Evolutionary conservation across 2,888 invertebrate species (phyloP).

Genomic region (Bibio marci): DNA sequence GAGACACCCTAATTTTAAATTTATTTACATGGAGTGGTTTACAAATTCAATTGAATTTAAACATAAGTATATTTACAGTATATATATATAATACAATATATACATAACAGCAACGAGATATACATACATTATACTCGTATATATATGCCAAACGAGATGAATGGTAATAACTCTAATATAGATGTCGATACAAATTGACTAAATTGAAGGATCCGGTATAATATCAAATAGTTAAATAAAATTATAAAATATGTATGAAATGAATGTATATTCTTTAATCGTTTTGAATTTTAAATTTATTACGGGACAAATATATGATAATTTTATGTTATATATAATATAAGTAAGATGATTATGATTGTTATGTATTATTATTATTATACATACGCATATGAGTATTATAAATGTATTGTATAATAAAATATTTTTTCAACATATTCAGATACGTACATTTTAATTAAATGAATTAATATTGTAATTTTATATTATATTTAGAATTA

Average conservation of each 20-base stretch:
- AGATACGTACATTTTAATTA: too few relatives aligned
- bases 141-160: not conserved
- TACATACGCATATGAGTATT: too few relatives aligned
- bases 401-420: too few relatives aligned
- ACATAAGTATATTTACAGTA: not conserved
- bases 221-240: too few relatives aligned
- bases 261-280: not conserved
- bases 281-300: not conserved
- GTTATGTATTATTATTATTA: too few relatives aligned
- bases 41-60: conserved; percentile 6
- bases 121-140: conserved; percentile 1
- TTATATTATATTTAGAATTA: too few relatives aligned
- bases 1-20: conserved; percentile 2
- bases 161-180: conserved; percentile 6
- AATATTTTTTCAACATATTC: too few relatives aligned
- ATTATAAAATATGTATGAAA: not conserved
- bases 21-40: conserved; percentile 4
- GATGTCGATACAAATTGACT: conserved; percentile 8
- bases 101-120: not conserved
- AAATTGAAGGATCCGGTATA: conserved; percentile 11
- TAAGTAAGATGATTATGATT: too few relatives aligned
- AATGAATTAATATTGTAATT: too few relatives aligned
- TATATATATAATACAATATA: not conserved
- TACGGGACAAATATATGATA: too few relatives aligned
- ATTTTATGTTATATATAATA: too few relatives aligned